Percentiles rank a stretch among this genome's conserved stretches.
Conservation (phyloP, 2,113 vertebrate species). For the Pseudopodoces humilis region DNA sequence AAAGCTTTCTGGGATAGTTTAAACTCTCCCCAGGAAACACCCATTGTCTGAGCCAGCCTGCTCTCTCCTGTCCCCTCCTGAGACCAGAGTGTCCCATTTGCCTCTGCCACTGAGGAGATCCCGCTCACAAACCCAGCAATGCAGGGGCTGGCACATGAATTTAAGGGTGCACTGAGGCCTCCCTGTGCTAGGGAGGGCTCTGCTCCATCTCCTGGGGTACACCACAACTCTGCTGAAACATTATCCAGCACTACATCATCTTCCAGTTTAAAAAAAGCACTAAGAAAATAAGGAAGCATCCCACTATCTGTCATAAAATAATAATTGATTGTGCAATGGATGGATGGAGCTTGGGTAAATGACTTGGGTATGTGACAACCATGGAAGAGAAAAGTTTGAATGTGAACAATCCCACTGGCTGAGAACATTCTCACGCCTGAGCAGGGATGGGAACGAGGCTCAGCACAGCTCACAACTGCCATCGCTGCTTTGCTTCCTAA, state of each 20-base stretch:
- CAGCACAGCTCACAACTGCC: neutral
- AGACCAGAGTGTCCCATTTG: neutral
- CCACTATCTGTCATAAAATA: neutral
- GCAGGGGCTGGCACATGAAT: neutral
- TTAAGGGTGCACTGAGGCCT: neutral
- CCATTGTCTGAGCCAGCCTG: neutral
- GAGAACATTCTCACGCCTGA: neutral
- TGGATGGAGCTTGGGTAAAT: neutral
- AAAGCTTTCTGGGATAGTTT: neutral
- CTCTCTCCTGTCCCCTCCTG: neutral
- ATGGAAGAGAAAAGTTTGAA: neutral
- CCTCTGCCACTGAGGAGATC: neutral
- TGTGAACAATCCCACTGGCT: neutral
- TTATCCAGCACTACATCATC: neutral
- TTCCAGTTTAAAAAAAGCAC: neutral
- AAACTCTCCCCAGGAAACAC: neutral
- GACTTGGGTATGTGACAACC: neutral
- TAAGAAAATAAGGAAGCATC: neutral
- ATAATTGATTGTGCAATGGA: neutral
- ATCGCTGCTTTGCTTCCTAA: neutral
- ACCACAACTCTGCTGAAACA: neutral
- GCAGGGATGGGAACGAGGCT: neutral
- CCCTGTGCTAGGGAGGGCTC: neutral
- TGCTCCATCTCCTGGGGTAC: neutral
- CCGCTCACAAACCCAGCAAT: neutral